A percentile compares a stretch with the other conserved stretches of the same genome.
phyloP scores from a whole-genome alignment of 1,140 invertebrate species.

The Spodoptera frugiperda region DNA sequence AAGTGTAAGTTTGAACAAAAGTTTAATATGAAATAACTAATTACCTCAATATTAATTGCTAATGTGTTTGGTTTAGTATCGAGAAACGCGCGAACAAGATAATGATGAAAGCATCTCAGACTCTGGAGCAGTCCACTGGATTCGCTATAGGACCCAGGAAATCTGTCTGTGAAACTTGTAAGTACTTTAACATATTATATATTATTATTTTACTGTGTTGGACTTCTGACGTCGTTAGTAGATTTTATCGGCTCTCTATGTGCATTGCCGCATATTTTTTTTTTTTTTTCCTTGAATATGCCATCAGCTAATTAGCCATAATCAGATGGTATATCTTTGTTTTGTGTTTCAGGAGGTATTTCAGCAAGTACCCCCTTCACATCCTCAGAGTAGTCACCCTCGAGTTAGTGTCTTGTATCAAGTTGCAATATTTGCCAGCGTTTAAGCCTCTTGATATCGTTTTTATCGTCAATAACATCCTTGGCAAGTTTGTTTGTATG shows the following conservation, averaged over 20 bases:
- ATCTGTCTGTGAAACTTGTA: constrained; percentile 68
- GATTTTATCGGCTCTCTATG: too few species aligned
- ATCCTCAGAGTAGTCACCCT: too few species aligned
- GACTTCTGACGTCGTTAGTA: too few species aligned
- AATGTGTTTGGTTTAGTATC: constrained; percentile 18
- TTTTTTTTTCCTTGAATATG: too few species aligned
- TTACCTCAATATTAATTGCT: too few species aligned
- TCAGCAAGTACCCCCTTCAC: too few species aligned
- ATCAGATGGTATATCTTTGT: too few species aligned
- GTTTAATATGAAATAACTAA: too few species aligned
- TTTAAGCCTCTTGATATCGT: neutral
- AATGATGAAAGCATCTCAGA: constrained; percentile 93
- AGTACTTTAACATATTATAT: constrained; percentile 45
- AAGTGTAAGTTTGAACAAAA: constrained; percentile 86
- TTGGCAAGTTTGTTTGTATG: neutral
- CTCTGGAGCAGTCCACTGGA: constrained; percentile 91
- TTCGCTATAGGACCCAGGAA: constrained; percentile 87
- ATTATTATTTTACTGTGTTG: too few species aligned
- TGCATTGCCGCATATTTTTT: too few species aligned
- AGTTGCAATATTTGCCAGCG: neutral
- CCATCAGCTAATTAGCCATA: too few species aligned
- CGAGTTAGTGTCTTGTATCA: neutral
- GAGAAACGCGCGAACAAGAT: constrained; percentile 96
- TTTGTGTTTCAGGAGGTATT: too few species aligned
- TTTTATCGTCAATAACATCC: neutral